Evolutionary conservation across 2,797 vertebrate species (phyloP).

Genomic region (Darevskia mixta): DNA sequence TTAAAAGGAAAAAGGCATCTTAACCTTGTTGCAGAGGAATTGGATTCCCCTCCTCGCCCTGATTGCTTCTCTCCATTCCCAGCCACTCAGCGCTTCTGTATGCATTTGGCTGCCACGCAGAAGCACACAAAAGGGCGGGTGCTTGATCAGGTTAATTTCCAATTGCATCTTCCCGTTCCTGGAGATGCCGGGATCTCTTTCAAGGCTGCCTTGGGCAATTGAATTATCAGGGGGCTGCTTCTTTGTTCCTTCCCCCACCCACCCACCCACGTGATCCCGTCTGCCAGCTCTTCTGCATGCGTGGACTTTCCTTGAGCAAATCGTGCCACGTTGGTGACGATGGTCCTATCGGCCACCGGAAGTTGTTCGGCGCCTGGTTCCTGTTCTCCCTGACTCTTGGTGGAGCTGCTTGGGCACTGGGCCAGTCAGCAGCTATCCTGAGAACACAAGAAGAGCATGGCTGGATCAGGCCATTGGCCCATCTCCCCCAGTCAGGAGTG

Average conservation of each 20-base stretch:
- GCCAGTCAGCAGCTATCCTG: too few species aligned
- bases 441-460: too few species aligned
- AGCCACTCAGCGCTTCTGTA: neutral
- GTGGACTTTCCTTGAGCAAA: neutral
- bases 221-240: neutral
- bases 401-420: too few species aligned
- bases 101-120: neutral
- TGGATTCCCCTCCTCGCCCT: neutral
- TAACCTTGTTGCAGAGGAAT: neutral
- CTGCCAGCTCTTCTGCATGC: neutral
- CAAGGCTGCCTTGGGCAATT: neutral
- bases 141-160: conserved; percentile 24
- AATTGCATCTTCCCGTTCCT: neutral
- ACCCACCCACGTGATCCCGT: neutral
- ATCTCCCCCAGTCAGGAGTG: too few species aligned
- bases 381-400: too few species aligned
- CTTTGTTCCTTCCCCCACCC: too few species aligned
- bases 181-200: neutral
- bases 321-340: too few species aligned
- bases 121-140: neutral
- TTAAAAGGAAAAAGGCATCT: conserved; percentile 48
- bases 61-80: neutral
- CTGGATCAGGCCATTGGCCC: too few species aligned
- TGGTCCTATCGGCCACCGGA: neutral
- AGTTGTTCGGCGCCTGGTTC: too few species aligned